Evolutionary conservation across 2,888 invertebrate genomes (phyloP).

Genomic region (Synergus itoensis): DNA sequence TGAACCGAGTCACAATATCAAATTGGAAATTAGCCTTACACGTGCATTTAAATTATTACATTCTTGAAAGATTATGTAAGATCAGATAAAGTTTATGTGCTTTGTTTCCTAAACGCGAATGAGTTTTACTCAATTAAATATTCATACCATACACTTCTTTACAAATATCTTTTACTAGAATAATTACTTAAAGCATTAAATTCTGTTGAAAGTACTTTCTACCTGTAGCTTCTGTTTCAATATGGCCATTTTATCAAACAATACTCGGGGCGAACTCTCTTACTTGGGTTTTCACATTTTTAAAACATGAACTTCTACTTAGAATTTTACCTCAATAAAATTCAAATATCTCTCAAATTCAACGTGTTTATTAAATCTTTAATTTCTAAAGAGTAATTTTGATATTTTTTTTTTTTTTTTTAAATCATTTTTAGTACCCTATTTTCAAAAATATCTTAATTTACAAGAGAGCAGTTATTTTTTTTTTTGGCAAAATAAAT

Average conservation of each 20-base stretch:
- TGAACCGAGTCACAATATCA: slow-evolving; percentile 47
- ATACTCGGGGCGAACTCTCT: neutral
- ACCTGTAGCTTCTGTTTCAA: slow-evolving; percentile 36
- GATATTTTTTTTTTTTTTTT: neutral
- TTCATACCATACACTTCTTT: slow-evolving; percentile 12
- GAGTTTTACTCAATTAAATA: slow-evolving; percentile 3
- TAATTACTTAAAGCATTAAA: slow-evolving; percentile 26
- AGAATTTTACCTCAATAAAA: neutral
- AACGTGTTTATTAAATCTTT: neutral
- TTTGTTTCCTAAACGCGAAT: slow-evolving; percentile 39
- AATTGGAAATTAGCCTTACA: slow-evolving; percentile 28
- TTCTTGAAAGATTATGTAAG: slow-evolving; percentile 20
- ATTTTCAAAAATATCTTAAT: neutral
- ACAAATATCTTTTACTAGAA: neutral
- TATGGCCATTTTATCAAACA: slow-evolving; percentile 29
- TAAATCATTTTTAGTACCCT: neutral
- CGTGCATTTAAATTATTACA: slow-evolving; percentile 34
- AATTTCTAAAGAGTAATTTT: neutral
- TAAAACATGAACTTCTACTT: neutral
- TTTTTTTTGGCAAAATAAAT: neutral
- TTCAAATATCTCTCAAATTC: neutral
- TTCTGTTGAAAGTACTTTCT: slow-evolving; percentile 14
- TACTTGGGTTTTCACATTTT: neutral
- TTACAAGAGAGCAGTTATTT: slow-evolving; percentile 4
- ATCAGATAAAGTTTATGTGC: slow-evolving; percentile 22